These are phyloP conservation scores for Catharus bicknelli DNA, from an alignment of 2,113 vertebrate genomes.

Conservation along the genomic window DNA sequence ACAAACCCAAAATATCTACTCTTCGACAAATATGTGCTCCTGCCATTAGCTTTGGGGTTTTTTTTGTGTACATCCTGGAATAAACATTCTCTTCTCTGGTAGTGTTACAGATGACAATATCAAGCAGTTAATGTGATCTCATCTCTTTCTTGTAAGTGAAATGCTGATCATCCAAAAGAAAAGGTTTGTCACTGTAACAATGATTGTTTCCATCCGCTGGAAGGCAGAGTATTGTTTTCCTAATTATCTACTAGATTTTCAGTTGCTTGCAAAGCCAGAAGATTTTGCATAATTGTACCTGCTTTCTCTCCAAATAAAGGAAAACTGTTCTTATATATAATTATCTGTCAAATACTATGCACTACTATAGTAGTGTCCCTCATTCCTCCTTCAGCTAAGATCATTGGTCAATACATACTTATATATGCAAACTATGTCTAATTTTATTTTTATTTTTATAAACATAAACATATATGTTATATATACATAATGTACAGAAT, in stretches of 20 bases:
- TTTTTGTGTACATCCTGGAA: background rate
- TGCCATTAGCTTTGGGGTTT: background rate
- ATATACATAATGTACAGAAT: background rate
- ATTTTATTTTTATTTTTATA: background rate
- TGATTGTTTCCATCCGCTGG: background rate
- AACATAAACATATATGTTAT: background rate
- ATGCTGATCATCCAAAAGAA: background rate
- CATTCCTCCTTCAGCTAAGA: background rate
- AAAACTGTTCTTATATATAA: background rate
- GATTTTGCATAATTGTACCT: background rate
- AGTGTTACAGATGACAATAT: background rate
- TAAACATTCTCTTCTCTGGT: background rate
- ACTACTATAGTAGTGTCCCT: fast-evolving
- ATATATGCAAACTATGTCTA: background rate
- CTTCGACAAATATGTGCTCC: background rate
- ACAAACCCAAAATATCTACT: background rate
- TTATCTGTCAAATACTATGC: background rate
- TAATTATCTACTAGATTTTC: background rate
- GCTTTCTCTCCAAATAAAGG: background rate
- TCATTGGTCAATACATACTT: background rate
- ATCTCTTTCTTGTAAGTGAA: background rate
- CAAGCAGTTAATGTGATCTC: background rate
- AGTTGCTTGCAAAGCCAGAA: background rate
- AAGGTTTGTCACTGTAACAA: background rate
- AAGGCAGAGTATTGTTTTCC: background rate